Base-by-base conservation (phyloP, 2,113 vertebrate species). In the Bolborhynchus lineola region DNA sequence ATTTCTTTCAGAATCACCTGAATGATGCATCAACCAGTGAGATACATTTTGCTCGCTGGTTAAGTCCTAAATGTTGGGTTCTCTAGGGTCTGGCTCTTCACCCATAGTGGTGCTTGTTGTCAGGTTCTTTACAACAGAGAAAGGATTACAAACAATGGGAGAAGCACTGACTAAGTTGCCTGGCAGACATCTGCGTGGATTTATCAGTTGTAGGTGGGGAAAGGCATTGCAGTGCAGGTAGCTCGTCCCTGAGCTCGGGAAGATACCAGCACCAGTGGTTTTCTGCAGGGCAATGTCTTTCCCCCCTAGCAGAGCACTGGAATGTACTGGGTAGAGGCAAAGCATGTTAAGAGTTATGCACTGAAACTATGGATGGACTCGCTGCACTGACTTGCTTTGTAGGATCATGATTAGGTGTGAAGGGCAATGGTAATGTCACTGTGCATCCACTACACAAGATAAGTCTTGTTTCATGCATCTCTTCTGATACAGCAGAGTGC, bases 1-100 rank as follows among this genome's bases (percentile, higher is more conserved):
- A 65, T 88, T 85, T 97, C 59, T 91, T 93, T 95, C 69, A 86
- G 76, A 91, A 57, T 95, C 88, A 72, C 96, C 37, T 65, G 88
- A 95, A 52, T 90, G 64, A 82, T 31, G 13, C 80, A 42, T 82
- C 57, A 31, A 23, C 46, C 46, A 76, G 86, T 19, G 70, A 76
- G 94, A 64, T 74, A 52, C 2, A 0, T 87, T 78, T 93, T 69
- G 37, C 44, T 88, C 79, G 13, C 57, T 81, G 57, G 33, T 82
- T 78, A 88, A 88, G 42, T 72, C 39, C 7, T 11, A 70, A 82
- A 59, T 52, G 24, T 9, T 63, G 75, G 64, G 68, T 29, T 63
- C 44, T 79, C 35, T 88, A 46, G 25, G 47, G 17, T 60, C 44
- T 42, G 62, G 64, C 57, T 81, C 47, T 76, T 86, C 64, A 44